Conservation (phyloP, 2,797 vertebrate species). For the Spinus olivaceus region DNA sequence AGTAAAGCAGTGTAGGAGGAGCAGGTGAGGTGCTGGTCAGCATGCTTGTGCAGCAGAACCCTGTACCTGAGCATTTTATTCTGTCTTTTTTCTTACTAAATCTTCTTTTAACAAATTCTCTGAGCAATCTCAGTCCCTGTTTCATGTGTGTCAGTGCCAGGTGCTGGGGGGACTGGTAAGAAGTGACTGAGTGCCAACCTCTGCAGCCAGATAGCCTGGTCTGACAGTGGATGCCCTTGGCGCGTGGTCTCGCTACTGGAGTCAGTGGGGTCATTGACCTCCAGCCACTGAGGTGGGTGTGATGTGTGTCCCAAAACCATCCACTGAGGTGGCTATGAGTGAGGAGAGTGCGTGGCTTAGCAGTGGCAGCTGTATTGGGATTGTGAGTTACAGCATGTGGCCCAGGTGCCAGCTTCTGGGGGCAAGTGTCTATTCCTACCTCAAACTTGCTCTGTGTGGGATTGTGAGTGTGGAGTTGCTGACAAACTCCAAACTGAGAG, state of each 20-base stretch:
- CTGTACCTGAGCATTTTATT: not conserved
- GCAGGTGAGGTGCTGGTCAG: not conserved
- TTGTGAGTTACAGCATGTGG: accelerated
- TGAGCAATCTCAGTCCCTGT: not conserved
- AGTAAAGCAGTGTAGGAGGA: not conserved
- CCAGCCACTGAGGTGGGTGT: not conserved
- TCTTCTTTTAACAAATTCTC: not conserved
- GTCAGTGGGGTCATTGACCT: not conserved
- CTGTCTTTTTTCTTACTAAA: not conserved
- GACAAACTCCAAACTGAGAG: not conserved
- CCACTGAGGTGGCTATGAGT: accelerated
- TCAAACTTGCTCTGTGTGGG: accelerated
- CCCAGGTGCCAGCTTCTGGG: accelerated
- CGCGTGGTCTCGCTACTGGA: not conserved
- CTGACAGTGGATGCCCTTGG: not conserved
- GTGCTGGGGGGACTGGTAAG: not conserved
- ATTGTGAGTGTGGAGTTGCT: not conserved
- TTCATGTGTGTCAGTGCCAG: not conserved
- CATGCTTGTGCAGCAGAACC: not conserved
- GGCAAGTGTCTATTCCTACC: accelerated
- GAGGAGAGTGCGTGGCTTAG: not conserved
- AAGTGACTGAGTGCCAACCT: not conserved
- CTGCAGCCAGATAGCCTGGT: not conserved
- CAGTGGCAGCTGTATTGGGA: accelerated
- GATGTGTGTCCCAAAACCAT: not conserved